Conservation (phyloP, 2,888 invertebrate species). For the Aphodius granarius region DNA sequence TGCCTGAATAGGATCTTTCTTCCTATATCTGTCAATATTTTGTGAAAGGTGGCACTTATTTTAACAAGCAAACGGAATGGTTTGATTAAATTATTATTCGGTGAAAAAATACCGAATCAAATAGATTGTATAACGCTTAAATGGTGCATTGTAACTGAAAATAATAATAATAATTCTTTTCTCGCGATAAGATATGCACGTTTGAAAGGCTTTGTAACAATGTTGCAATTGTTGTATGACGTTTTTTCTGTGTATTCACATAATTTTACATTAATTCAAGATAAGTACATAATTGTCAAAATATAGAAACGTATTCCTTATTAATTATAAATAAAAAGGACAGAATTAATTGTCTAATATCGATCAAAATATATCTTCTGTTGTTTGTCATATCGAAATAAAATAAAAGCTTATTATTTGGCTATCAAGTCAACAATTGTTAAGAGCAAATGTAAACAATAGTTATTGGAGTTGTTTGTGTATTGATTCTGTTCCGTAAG, state of each 20-base stretch:
- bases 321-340: no score
- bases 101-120: background rate
- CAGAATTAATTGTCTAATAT: no score
- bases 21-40: background rate
- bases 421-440: background rate
- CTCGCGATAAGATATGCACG: background rate
- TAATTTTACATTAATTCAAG: no score
- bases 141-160: background rate
- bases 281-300: no score
- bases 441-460: background rate
- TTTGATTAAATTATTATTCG: background rate
- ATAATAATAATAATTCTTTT: background rate
- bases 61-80: background rate
- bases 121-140: background rate
- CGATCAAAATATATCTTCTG: no score
- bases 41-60: background rate
- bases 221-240: background rate
- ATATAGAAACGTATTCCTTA: no score
- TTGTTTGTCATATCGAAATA: no score
- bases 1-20: background rate
- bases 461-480: background rate
- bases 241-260: background rate
- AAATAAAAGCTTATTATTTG: background rate
- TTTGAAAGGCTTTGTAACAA: background rate
- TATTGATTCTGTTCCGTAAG: background rate